These are phyloP conservation scores for Rhopalosiphum maidis DNA, from an alignment of 1,140 invertebrate species.

Conservation along the genomic window DNA sequence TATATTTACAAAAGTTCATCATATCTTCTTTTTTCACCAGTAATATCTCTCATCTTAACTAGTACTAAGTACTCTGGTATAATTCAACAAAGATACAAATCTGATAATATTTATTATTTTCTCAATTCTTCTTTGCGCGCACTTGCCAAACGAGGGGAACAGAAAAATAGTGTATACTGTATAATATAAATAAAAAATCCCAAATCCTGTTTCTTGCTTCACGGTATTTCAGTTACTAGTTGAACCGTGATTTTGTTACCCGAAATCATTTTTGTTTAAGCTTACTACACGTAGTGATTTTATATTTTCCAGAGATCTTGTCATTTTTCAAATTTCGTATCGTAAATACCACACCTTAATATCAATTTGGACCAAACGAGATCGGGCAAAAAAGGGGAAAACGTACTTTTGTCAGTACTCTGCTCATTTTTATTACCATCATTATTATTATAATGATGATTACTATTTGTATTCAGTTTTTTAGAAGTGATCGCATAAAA, in stretches of 20 bases:
- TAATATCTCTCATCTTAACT: not conserved
- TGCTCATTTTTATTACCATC: not conserved
- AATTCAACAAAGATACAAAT: not conserved
- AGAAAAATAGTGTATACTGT: not conserved
- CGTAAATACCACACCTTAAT: not conserved
- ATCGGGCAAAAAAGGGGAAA: not conserved
- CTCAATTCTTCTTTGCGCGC: not conserved
- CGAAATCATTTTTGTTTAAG: not conserved
- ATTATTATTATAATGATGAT: not conserved
- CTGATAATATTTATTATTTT: not conserved
- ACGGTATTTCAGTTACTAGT: not conserved
- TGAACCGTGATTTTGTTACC: not conserved
- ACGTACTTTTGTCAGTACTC: not conserved
- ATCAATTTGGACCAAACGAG: slow-evolving; percentile 7
- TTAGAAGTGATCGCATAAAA: not conserved
- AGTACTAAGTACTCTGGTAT: not conserved
- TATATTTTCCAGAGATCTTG: not conserved
- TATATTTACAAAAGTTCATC: not conserved
- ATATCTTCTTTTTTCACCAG: not conserved
- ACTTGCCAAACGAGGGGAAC: not conserved
- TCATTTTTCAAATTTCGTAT: not conserved
- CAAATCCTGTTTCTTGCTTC: not conserved
- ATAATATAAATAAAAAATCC: not conserved
- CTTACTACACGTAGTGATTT: not conserved
- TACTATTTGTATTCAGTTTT: not conserved